Base-by-base conservation (phyloP, 2,113 vertebrate genomes). In the Catharus minimus region DNA sequence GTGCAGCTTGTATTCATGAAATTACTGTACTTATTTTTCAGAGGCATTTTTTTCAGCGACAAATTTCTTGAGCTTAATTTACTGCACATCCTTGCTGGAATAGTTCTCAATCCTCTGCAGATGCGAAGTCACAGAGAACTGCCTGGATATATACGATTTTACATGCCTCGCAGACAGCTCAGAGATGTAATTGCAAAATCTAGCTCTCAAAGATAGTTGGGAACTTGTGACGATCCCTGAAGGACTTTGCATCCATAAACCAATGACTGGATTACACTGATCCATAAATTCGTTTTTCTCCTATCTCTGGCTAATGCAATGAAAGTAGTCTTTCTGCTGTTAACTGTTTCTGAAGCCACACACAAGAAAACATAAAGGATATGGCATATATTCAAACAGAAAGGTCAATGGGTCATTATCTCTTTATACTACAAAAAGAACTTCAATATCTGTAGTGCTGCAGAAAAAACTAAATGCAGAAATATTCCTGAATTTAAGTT, bases 241-340 rank as follows among this genome's bases (percentile, higher is more conserved):
- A 94, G 92, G 85, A 66, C 26, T 72, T 85, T 88, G 89, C 92
- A 91, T 78, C 68, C 60, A 84, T 90, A 97, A 85, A 96, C 33
- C 77, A 53, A 65, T 49, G 91, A 96, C 95, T 90, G 61, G 80
- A 95, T 96, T 95, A 92, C 39, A 79, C 56, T 93, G 90, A 95
- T 94, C 89, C 90, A 95, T 85, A 97, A 94, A 92, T 58, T 61
- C 14, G 9, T 94, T 96, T 93, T 78, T 75, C 44, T 93, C 60
- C 85, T 93, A 90, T 95, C 93, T 96, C 74, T 95, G 77, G 38
- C 84, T 90, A 94, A 72, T 82, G 61, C 46, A 92, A 75, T 64
- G 88, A 88, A 96, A 95, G 76, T 91, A 95, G 86, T 95, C 88
- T 94, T 95, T 90, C 92, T 93, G 86, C 88, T 94, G 92, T 83